Evolutionary conservation across 1,140 invertebrate genomes (phyloP), one percentile per base, ranked within the genome.

Genomic region (Orchesella cincta): DNA sequence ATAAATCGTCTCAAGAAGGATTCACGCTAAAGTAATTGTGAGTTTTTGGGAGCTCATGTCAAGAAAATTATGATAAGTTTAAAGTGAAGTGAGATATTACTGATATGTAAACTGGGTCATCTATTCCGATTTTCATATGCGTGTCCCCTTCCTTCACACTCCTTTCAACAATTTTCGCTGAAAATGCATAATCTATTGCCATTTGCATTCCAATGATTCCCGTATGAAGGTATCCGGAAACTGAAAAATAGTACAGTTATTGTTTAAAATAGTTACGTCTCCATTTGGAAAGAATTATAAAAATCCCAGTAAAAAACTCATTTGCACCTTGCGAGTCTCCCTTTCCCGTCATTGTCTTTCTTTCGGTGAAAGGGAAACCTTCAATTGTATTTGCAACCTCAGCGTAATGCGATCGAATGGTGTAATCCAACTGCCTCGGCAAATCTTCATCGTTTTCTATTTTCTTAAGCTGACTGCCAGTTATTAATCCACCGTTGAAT

Each of bases 201-300:
- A 73, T 28, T 73, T 73, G 71, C 1, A 73, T 12, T 73, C 71
- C 71, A 46, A 51, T 46, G 8, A 73, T 3, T n/a, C 71, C 71
- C 1, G 71, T 73, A 46, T 51, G 23, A 14, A 73, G 18, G 14
- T 14, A 64, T 12, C 8, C 20, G 20, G 39, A 46, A 46, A 46
- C 39, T 8, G 8, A 46, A 46, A 46, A 62, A 62, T 62, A 62
- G 8, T 62, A n/a, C 54, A 62, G 8, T 62, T 62, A 62, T 62
- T 18, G 20, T 12, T 20, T 20, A 8, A 46, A 46, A 46, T 12
- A 46, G 20, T 46, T 20, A 46, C 20, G 39, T 46, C 20, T 46
- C 39, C 8, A 12, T 12, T 8, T 46, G 20, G 39, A 12, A 46
- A 20, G 8, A 46, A 46, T 46, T 46, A 46, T 20, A 8, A n/a